Base-by-base conservation (phyloP, 2,888 invertebrate genomes). In the Dasysyrphus tricinctus region DNA sequence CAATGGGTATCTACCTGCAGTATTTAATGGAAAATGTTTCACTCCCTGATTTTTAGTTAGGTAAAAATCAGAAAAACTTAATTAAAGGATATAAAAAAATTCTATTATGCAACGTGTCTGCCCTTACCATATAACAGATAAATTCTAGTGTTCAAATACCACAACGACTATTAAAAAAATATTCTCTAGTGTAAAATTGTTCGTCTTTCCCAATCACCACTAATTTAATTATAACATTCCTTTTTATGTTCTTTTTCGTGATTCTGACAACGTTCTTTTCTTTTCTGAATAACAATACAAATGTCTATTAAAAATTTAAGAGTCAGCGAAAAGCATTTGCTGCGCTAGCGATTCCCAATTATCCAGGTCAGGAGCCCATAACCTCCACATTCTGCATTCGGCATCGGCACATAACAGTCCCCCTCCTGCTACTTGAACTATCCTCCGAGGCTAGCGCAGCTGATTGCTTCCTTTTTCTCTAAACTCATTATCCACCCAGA, bases 331-430 rank as follows among this genome's bases (percentile, higher is more conserved):
- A 12, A 12, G 14, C 29, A 56, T 79, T 73, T 57, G 39, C 47
- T 57, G 47, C 57, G 49, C 39, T 34, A 57, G 24, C 32, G 14
- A 56, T 14, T 49, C 29, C 19, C 44, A 32, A 49, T 19, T 73
- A 79, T 80, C 51, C 39, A 63, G 80, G 80, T 80, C 80, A 80
- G 67, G 70, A 76, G 70, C 61, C 39, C 63, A 42, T 39, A 74
- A 69, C 51, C 44, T n/a, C 59, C 42, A n/a, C 32, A 69, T 59
- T 44, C 29, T 47, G 65, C 37, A 49, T 19, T 49, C 16, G 32
- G 11, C 12, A 7, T 7, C 44, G 3, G 24, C 24, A 24, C 24
- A 42, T 44, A 51, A 29, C n/a, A 59, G 39, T 54, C 14, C 51
- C 51, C 59, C 67, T 69, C 24, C 24, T 32, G 16, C 44, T 67